Percentiles rank a stretch among this genome's conserved stretches.
Evolutionary conservation across 2,797 vertebrate genomes (phyloP).

Genomic region (Enteromius paludinosus): DNA sequence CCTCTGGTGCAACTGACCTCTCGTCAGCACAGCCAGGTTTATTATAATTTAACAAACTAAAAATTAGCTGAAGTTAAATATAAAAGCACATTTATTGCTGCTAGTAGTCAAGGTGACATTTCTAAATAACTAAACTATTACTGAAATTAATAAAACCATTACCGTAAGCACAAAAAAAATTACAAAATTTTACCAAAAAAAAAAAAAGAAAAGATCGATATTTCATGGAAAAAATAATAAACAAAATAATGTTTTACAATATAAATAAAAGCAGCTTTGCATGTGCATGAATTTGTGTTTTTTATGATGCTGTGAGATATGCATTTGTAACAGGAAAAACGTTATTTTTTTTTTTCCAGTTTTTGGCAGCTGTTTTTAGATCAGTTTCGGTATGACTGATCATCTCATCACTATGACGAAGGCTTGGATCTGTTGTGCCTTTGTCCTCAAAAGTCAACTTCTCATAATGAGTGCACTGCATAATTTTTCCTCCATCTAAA

Average conservation of each 20-base stretch:
- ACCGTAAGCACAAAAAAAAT: neutral
- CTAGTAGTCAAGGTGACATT: neutral
- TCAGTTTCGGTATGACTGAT: conserved; percentile 24
- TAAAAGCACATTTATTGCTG: neutral
- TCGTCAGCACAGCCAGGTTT: neutral
- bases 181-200: too few relatives aligned
- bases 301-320: neutral
- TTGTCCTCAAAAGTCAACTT: neutral
- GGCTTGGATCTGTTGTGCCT: too few relatives aligned
- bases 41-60: neutral
- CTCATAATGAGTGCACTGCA: neutral
- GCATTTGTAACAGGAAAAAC: neutral
- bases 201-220: neutral
- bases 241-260: neutral
- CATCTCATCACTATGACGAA: neutral
- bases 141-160: neutral
- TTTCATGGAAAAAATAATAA: neutral
- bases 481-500: neutral
- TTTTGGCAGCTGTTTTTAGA: neutral
- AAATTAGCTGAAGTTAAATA: neutral
- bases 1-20: conserved; percentile 16
- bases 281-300: neutral
- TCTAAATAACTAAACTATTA: neutral
- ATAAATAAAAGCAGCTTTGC: neutral
- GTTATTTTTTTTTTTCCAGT: neutral